Percentiles rank a stretch among this genome's conserved stretches.
These are phyloP conservation scores for Agapornis canus DNA, from an alignment of 2,797 vertebrate genomes.

Conservation along the genomic window DNA sequence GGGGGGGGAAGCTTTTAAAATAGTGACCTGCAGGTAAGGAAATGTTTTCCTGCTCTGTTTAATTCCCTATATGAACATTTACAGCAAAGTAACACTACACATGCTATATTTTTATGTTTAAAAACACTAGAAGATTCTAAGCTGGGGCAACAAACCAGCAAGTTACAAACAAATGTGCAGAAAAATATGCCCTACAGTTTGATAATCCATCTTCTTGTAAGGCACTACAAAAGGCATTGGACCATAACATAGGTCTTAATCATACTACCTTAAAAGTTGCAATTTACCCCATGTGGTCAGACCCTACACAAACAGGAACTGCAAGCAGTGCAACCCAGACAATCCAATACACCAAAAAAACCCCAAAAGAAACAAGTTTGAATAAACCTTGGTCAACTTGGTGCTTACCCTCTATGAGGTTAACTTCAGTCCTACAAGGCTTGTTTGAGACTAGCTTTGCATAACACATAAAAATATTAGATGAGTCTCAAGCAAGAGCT, in stretches of 20 bases:
- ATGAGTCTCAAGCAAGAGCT: neutral
- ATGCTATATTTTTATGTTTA: neutral
- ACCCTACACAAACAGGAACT: neutral
- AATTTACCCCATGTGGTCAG: neutral
- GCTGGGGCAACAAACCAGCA: neutral
- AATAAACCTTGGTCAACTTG: neutral
- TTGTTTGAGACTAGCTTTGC: neutral
- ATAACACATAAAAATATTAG: neutral
- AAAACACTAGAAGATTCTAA: neutral
- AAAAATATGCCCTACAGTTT: neutral
- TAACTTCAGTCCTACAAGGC: neutral
- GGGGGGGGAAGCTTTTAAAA: no score
- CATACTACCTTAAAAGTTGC: neutral
- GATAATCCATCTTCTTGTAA: neutral
- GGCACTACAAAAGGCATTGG: rapidly evolving
- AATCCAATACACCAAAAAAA: neutral
- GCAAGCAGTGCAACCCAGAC: neutral
- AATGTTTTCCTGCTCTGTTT: neutral
- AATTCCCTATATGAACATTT: neutral
- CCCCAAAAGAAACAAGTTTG: neutral
- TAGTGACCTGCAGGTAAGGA: neutral
- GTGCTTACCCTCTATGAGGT: neutral
- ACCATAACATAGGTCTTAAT: neutral
- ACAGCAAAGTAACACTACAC: neutral
- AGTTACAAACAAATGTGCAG: neutral